phyloP scores from a whole-genome alignment of 2,113 vertebrate species.

The Barbus barbus region DNA sequence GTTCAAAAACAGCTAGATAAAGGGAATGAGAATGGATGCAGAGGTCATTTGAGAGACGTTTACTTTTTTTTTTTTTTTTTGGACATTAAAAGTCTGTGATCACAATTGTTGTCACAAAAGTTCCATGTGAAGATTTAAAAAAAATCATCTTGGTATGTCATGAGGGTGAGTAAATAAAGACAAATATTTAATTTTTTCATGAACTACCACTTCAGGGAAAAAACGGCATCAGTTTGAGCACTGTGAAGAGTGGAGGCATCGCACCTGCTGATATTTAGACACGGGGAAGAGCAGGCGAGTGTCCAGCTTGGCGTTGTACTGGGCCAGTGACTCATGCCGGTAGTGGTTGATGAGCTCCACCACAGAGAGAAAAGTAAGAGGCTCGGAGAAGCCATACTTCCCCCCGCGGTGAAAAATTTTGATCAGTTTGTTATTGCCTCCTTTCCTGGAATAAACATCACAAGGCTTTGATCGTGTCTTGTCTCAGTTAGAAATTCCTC shows the following conservation, averaged over 20 bases:
- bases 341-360: conserved; percentile 99
- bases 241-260: conserved; percentile 15
- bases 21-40: background rate
- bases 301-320: conserved; percentile 98
- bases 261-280: conserved; percentile 97
- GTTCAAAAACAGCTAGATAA: background rate
- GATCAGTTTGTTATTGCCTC: conserved; percentile 99
- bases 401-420: conserved; percentile 98
- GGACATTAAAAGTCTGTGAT: background rate
- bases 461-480: conserved; percentile 1
- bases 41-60: background rate
- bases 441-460: conserved; percentile 83
- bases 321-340: conserved; percentile 94
- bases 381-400: conserved; percentile 97
- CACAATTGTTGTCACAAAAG: background rate
- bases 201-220: background rate
- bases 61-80: background rate
- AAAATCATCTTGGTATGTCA: background rate
- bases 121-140: background rate
- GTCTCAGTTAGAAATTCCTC: background rate
- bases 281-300: conserved; percentile 94
- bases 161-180: background rate
- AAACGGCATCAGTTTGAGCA: background rate
- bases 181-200: background rate
- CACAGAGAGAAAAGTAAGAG: conserved; percentile 94